Evolutionary conservation across 1,140 invertebrate genomes (phyloP).

Genomic region (Wiebesia pumilae): DNA sequence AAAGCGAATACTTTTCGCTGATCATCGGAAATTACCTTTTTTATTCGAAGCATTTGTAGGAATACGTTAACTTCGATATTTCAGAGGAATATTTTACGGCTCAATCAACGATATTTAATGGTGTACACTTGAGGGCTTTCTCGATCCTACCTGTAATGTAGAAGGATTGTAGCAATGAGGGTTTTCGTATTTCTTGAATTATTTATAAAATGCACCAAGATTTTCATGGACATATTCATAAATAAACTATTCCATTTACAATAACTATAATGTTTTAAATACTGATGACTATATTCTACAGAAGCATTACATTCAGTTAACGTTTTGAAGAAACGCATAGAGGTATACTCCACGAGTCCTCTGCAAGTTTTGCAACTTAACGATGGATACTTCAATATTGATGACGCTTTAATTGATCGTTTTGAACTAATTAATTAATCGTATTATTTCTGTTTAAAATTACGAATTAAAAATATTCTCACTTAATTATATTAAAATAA

Average conservation of each 20-base stretch:
- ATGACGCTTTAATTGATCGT: neutral
- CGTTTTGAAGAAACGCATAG: too few species aligned
- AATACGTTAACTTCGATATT: neutral
- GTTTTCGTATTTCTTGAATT: neutral
- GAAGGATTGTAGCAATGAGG: too few species aligned
- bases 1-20: neutral
- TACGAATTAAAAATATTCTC: neutral
- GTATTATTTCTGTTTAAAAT: neutral
- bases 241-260: neutral
- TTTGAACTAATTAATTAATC: neutral
- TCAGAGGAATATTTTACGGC: neutral
- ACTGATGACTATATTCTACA: too few species aligned
- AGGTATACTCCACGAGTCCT: neutral
- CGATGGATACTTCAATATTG: neutral
- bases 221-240: neutral
- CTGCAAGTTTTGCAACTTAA: neutral
- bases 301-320: too few species aligned
- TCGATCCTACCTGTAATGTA: neutral
- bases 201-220: neutral
- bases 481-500: neutral
- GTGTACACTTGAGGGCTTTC: neutral
- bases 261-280: neutral
- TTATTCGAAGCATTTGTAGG: neutral
- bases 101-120: neutral
- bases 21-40: neutral